A percentile compares a stretch with the other conserved stretches of the same genome.
phyloP scores from a whole-genome alignment of 1,140 invertebrate species.

The Cherax destructor region DNA sequence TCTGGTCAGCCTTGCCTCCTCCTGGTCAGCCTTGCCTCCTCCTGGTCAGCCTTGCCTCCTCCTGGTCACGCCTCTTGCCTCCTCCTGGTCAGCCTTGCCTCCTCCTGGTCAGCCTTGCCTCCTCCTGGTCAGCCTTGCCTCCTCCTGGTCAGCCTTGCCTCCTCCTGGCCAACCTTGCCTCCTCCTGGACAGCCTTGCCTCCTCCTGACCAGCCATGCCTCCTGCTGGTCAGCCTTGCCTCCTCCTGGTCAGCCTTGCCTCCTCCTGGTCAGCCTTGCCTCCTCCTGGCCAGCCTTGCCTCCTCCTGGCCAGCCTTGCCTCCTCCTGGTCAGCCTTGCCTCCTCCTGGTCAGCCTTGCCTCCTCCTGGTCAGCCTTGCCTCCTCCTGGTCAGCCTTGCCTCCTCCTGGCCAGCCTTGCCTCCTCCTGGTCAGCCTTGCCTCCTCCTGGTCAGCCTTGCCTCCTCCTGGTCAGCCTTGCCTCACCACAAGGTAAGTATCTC shows the following conservation, averaged over 20 bases:
- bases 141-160: neutral
- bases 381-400: neutral
- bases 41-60: neutral
- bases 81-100: neutral
- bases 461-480: neutral
- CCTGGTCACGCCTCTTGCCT: neutral
- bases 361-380: neutral
- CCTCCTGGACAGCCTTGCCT: neutral
- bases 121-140: neutral
- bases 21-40: neutral
- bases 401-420: neutral
- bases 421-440: neutral
- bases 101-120: neutral
- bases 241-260: neutral
- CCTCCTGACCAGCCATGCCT: neutral
- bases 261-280: neutral
- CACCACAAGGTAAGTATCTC: neutral
- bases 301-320: neutral
- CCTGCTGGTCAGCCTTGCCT: no score
- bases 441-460: neutral
- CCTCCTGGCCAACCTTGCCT: neutral
- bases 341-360: neutral
- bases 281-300: slow-evolving; percentile 2
- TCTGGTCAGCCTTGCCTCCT: neutral
- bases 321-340: neutral